phyloP scores from a whole-genome alignment of 2,888 invertebrate genomes.

The Pachydiplax longipennis region DNA sequence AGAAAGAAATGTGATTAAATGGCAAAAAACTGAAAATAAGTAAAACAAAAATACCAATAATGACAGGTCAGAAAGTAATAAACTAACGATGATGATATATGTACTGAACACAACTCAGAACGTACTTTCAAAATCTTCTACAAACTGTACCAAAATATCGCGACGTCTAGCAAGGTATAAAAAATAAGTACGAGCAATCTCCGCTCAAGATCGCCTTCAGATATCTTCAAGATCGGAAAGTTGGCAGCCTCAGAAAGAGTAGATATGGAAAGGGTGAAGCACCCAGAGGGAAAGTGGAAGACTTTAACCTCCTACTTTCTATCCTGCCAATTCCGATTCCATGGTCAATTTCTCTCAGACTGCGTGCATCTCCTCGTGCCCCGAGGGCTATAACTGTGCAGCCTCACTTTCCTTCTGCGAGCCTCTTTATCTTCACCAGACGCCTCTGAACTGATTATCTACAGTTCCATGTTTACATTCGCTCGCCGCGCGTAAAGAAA shows the following conservation, averaged over 20 bases:
- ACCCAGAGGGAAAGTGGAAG: background rate
- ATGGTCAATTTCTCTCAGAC: background rate
- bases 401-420: background rate
- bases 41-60: no score
- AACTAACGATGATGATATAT: no score
- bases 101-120: no score
- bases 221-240: background rate
- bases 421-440: background rate
- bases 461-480: background rate
- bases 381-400: background rate
- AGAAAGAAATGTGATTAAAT: no score
- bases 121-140: no score
- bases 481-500: background rate
- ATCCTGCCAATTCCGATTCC: background rate
- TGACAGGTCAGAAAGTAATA: no score
- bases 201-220: no score
- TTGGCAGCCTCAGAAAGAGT: background rate
- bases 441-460: background rate
- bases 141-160: no score
- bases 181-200: no score
- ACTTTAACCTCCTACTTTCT: background rate
- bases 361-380: background rate
- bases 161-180: no score
- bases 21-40: no score
- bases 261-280: no score